Conservation (phyloP, 2,797 vertebrate genomes). For the Acrossocheilus fasciatus region DNA sequence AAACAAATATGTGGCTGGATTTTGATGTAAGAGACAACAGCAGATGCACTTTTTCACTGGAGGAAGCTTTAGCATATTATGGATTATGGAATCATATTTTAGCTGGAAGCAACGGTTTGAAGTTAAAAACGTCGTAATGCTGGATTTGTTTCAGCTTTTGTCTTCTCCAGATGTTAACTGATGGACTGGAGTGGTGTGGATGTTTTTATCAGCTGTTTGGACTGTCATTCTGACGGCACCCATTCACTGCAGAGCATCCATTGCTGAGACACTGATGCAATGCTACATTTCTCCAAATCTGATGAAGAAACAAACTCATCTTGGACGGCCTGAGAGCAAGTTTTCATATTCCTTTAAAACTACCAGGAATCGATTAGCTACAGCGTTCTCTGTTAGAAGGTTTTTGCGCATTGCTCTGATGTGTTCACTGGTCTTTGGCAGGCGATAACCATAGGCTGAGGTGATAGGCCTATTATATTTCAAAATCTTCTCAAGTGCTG, state of each 20-base stretch:
- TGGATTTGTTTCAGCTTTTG: no score
- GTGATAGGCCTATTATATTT: conserved; percentile 20
- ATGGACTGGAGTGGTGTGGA: not conserved
- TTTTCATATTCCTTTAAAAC: not conserved
- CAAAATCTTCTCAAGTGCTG: conserved; percentile 29
- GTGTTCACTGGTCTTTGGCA: not conserved
- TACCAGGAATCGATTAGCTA: not conserved
- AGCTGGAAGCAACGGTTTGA: no score
- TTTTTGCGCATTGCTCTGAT: not conserved
- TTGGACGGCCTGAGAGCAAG: not conserved
- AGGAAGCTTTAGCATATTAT: no score
- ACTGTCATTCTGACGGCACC: not conserved
- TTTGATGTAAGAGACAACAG: not conserved
- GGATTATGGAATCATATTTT: no score
- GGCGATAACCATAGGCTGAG: not conserved
- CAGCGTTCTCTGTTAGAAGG: no score
- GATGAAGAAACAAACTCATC: not conserved
- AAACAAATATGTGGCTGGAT: not conserved
- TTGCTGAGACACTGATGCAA: not conserved
- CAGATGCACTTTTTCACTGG: no score
- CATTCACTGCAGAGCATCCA: not conserved
- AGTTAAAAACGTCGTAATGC: no score
- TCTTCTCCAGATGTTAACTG: not conserved
- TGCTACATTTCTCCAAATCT: not conserved
- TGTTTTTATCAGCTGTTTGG: not conserved